Evolutionary conservation across 2,113 vertebrate species (phyloP).

Genomic region (Anhinga anhinga): DNA sequence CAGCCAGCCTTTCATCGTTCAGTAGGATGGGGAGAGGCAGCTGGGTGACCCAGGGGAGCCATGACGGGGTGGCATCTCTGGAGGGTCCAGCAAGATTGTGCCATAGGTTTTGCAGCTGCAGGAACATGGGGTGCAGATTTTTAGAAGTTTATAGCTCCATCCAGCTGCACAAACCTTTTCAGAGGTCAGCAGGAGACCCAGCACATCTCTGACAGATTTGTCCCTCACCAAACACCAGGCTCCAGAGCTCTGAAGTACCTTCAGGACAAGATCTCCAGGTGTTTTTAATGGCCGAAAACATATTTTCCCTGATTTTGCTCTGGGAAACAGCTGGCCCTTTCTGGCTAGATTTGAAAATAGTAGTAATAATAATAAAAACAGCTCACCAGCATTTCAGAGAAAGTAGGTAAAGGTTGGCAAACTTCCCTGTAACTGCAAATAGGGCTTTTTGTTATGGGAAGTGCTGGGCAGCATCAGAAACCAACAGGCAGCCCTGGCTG

Average conservation of each 20-base stretch:
- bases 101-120: not conserved
- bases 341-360: not conserved
- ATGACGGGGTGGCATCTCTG: not conserved
- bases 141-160: not conserved
- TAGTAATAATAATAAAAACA: not conserved
- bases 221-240: not conserved
- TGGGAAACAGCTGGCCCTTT: not conserved
- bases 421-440: not conserved
- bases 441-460: not conserved
- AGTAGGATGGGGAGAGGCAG: not conserved
- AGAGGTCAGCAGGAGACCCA: not conserved
- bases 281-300: not conserved
- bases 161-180: not conserved
- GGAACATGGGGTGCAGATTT: not conserved
- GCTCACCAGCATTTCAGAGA: not conserved
- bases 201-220: not conserved
- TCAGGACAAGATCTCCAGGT: not conserved
- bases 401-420: not conserved
- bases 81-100: not conserved
- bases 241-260: not conserved
- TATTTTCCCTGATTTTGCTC: not conserved
- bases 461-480: not conserved
- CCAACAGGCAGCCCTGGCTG: not conserved
- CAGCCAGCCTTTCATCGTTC: rapidly evolving
- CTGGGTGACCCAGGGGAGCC: not conserved